Evolutionary conservation across 1,140 invertebrate genomes (phyloP).

Genomic region (Macrosteles quadrilineatus): DNA sequence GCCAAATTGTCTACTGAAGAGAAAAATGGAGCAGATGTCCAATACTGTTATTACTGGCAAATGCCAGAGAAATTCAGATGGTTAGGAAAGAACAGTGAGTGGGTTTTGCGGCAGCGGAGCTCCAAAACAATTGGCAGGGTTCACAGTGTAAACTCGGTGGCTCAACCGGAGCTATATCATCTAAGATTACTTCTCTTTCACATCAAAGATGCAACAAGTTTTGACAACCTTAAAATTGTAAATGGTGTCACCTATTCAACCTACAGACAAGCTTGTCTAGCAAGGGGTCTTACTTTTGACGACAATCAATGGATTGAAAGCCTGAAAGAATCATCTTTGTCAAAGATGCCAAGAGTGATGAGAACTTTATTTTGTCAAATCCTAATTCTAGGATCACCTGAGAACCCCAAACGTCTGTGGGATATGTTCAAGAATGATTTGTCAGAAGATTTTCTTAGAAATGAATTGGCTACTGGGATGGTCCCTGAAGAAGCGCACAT

Average conservation of each 20-base stretch:
- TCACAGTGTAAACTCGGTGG: not conserved
- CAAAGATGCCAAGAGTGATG: conserved; percentile 25
- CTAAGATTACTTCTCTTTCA: not conserved
- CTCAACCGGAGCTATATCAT: not conserved
- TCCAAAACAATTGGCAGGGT: not conserved
- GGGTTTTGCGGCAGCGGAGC: not conserved
- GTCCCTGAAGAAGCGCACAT: not conserved
- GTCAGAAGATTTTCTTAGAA: not conserved
- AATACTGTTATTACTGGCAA: not conserved
- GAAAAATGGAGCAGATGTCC: not conserved
- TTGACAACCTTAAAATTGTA: not conserved
- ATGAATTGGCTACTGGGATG: not conserved
- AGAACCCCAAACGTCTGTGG: conserved; percentile 21
- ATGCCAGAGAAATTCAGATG: not conserved
- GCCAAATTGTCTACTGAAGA: not conserved
- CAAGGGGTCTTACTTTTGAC: not conserved
- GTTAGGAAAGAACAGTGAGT: not conserved
- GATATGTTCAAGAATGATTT: conserved; percentile 27
- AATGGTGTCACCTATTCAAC: not conserved
- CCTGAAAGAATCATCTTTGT: conserved; percentile 4
- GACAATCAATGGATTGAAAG: conserved; percentile 9
- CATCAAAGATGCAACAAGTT: not conserved
- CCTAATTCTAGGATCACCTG: conserved; percentile 22
- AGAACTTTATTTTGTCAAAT: conserved; percentile 29
- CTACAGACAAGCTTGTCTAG: not conserved